Evolutionary conservation across 2,888 invertebrate species (phyloP), one percentile per base, ranked within the genome.

Genomic region (Tubulanus polymorphus): DNA sequence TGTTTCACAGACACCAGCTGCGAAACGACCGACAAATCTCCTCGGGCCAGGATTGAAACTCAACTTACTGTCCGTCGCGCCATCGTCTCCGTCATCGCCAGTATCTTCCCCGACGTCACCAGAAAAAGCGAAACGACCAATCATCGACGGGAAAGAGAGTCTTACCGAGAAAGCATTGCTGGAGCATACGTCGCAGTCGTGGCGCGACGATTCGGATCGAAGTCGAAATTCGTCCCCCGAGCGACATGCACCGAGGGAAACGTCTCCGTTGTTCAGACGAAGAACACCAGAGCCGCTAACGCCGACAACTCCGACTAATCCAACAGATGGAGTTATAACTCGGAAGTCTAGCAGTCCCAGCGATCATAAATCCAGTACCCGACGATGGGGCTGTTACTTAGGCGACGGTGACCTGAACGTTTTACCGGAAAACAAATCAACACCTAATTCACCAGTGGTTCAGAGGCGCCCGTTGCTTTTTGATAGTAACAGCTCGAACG

Each of bases 131-230:
- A 41, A 18, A 5, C 6, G 6, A 15, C 3, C 41, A 5, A 12
- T 47, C 23, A 47, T 8, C n/a, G 48, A 41, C 6, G 26, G 15
- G 6, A 20, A 6, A 5, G 10, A 5, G n/a, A 18, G 18, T 6
- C 29, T 56, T 2, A 56, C 59, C 8, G 59, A 61, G 41, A 56
- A 32, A 26, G 61, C 61, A 8, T 45, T 53, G 54, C 28, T 53
- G 6, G 48, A 55, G 12, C 61, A 61, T 46, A 45, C 51, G 18
- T 48, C 30, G 15, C 53, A 54, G 6, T 30, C 54, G n/a, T 59
- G 61, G 61, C 53, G 48, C 26, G 41, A 41, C 18, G 41, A 41
- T 23, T 8, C 10, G 10, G n/a, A n/a, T n/a, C n/a, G n/a, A n/a
- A n/a, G n/a, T n/a, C n/a, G n/a, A n/a, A n/a, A n/a, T n/a, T n/a